Percentiles rank a stretch among this genome's conserved stretches.
phyloP scores from a whole-genome alignment of 2,888 invertebrate species.

The Geotrupes spiniger region DNA sequence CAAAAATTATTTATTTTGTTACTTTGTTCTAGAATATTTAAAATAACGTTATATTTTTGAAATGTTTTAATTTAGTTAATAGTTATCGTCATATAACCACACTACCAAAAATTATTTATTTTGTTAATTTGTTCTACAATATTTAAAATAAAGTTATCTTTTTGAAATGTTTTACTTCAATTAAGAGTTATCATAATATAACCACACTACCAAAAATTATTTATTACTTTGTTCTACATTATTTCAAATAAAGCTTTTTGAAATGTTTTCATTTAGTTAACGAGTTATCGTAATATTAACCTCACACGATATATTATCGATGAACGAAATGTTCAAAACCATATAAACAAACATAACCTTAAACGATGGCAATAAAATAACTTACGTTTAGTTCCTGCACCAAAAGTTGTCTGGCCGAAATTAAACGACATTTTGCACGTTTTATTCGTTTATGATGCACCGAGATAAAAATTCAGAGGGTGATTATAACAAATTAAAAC shows the following conservation, averaged over 20 bases:
- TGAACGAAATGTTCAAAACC: neutral
- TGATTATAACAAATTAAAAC: no score
- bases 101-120: neutral
- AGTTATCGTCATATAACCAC: neutral
- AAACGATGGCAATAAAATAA: conserved; percentile 14
- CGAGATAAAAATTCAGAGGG: no score
- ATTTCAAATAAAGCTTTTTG: neutral
- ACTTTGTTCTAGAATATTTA: no score
- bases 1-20: neutral
- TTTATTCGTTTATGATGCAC: no score
- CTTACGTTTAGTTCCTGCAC: conserved; percentile 39
- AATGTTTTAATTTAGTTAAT: neutral
- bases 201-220: no score
- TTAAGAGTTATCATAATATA: neutral
- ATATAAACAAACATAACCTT: neutral
- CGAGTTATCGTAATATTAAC: neutral
- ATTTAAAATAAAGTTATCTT: no score
- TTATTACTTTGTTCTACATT: neutral
- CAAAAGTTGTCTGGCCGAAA: conserved; percentile 40
- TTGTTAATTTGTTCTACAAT: no score
- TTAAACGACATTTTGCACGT: conserved; percentile 40
- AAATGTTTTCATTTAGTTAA: neutral
- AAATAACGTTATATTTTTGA: no score
- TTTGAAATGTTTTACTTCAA: neutral
- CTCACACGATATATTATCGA: no score